Base-by-base conservation (phyloP, 2,797 vertebrate genomes). In the Peromyscus aztecus region DNA sequence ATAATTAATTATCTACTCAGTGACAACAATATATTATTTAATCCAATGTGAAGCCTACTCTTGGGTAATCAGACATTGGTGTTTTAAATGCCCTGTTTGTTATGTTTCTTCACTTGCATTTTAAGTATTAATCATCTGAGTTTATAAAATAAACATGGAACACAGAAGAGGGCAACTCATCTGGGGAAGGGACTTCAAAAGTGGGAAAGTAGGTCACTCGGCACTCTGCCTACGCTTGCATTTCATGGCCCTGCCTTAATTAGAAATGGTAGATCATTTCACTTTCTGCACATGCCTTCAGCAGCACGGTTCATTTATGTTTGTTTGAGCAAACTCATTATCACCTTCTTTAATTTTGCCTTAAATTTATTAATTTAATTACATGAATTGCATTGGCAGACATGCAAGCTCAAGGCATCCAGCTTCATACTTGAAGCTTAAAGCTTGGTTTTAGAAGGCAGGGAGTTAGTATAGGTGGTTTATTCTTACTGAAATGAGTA, bases 291-390 rank as follows among this genome's bases (percentile, higher is more conserved):
- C 92, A 91, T 97, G 97, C 89, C 83, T 97, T 95, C 96, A 92
- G 96, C 86, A 93, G 90, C 6, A 49, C 46, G 63, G 96, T 59
- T 88, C 13, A 57, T 96, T 98, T 97, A 96, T 94, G 93, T 85
- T 94, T 67, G 67, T 92, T 89, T 57, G 93, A 97, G 77, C 88
- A 94, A 98, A 96, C 78, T 97, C 96, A 97, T 88, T 94, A 94
- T 93, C 86, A 92, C 87, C 83, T 95, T 91, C 95, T 95, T 96
- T 76, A 93, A 84, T 69, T 29, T 91, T 85, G 7, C 80, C 96
- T 92, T 95, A 95, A 97, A 97, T 98, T 98, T 94, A 97, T 73
- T 92, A 96, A 91, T 95, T 98, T 98, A 97, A 98, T 98, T 97
- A 97, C 55, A 95, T 69, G n/a, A 90, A 90, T 75, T 96, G 14